Conservation (phyloP, 2,888 invertebrate genomes). For the Coleophora flavipennella region DNA sequence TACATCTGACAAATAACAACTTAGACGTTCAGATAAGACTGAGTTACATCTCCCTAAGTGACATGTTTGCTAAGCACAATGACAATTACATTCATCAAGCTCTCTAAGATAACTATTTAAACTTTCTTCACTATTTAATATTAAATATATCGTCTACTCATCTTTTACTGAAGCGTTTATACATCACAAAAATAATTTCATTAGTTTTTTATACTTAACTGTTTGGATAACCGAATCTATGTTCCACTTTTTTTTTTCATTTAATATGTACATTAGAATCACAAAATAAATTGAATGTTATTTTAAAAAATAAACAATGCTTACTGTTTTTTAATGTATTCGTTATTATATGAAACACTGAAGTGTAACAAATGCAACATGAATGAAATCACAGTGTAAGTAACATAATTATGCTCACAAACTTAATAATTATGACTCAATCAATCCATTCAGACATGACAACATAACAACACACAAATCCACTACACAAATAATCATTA, state of each 20-base stretch:
- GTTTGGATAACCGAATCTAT: slow-evolving; percentile 7
- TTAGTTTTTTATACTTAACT: slow-evolving; percentile 14
- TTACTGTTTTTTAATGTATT: neutral
- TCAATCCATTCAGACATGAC: slow-evolving; percentile 37
- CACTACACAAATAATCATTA: too few relatives aligned
- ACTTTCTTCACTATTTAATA: slow-evolving; percentile 51
- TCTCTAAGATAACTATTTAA: slow-evolving; percentile 60
- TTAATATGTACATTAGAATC: slow-evolving; percentile 2
- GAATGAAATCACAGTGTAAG: slow-evolving; percentile 67
- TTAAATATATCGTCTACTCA: slow-evolving; percentile 58
- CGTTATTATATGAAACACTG: neutral
- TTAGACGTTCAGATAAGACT: slow-evolving; percentile 43
- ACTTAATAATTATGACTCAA: slow-evolving; percentile 60
- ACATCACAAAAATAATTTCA: slow-evolving; percentile 46
- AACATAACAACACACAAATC: slow-evolving; percentile 48
- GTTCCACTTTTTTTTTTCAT: neutral
- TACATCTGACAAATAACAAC: slow-evolving; percentile 28
- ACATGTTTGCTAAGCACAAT: slow-evolving; percentile 68
- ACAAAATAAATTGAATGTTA: neutral
- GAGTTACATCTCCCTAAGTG: slow-evolving; percentile 63
- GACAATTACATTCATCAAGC: slow-evolving; percentile 70
- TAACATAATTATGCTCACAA: slow-evolving; percentile 60
- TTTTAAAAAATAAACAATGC: neutral
- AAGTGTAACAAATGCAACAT: slow-evolving; percentile 42
- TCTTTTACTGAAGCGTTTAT: slow-evolving; percentile 60